These are phyloP conservation scores for Anguilla rostrata DNA, from an alignment of 2,113 vertebrate genomes.

Conservation along the genomic window DNA sequence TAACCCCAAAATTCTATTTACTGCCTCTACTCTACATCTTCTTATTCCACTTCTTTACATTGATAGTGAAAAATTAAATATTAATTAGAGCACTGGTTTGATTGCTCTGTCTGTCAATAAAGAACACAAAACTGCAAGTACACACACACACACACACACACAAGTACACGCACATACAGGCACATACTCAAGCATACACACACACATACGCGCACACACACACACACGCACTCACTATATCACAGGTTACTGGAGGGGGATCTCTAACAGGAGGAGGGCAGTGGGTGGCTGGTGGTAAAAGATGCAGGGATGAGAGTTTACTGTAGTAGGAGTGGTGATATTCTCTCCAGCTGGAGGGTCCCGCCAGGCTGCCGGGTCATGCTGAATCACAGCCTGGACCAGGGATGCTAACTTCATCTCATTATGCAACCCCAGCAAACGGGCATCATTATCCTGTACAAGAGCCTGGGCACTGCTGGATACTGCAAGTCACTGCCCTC, in stretches of 20 bases:
- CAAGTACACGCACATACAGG: neutral
- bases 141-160: constrained; percentile 14
- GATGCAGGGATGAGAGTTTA: neutral
- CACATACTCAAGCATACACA: neutral
- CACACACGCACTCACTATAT: neutral
- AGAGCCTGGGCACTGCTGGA: neutral
- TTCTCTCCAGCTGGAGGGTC: constrained; percentile 20
- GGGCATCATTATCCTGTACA: neutral
- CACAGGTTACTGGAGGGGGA: neutral
- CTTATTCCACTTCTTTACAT: constrained; percentile 38
- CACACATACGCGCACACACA: neutral
- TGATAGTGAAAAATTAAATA: constrained; percentile 36
- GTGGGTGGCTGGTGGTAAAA: constrained; percentile 15
- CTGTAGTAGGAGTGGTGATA: neutral
- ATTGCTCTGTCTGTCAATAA: neutral
- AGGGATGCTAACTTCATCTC: neutral
- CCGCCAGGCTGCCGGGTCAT: constrained; percentile 23
- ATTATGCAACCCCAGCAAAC: neutral
- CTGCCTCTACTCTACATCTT: constrained; percentile 32
- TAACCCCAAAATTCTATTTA: constrained; percentile 19
- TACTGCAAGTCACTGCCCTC: neutral
- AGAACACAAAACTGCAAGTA: neutral
- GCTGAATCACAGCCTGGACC: constrained; percentile 28
- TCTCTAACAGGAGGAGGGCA: neutral
- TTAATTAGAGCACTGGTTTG: constrained; percentile 10